Evolutionary conservation across 92 coral and sea anemone species (phyloP), one percentile per base, ranked within the genome.

Genomic region (Porites cylindrica): DNA sequence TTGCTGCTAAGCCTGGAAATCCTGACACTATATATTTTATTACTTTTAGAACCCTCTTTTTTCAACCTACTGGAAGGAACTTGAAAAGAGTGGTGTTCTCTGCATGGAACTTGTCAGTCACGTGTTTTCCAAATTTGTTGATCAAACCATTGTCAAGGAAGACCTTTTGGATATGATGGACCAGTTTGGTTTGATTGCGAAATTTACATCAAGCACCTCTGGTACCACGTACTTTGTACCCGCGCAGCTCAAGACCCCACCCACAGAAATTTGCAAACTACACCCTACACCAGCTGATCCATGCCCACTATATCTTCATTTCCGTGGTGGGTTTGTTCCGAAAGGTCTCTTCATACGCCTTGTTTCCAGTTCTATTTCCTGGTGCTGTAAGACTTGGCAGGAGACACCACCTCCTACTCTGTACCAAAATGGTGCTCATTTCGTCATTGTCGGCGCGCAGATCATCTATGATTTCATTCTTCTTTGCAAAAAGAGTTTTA

Each of bases 91-190:
- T 67, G 72, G 72, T 0, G 10, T 67, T 21, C 47, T 38, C 47
- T 38, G 47, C 47, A 38, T 38, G 47, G 47, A 38, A 38, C 47
- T 38, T 38, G 47, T 21, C 20, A 14, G 10, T 18, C 32, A 67
- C 20, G 72, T 18, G 20, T 9, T 21, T 67, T 24, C 19, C 20
- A 19, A 23, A 8, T 13, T 70, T 26, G 29, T 70, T 3, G 50
- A 70, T 10, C 75, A 70, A 43, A 8, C 50, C 4, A 14, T 70
- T 26, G 10, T 10, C 75, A 70, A 70, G 23, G n/a, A 70, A 13
- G 75, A 70, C 53, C 16, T 70, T 14, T 70, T 70, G 47, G 53
- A 70, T n/a, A 70, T 70, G 75, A 70, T 70, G 75, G 75, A 19
- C 20, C 19, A 65, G 70, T 65, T 65, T 65, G 70, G 70, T 65